phyloP scores from a whole-genome alignment of 1,140 invertebrate species.

The Drosophila pruinosa region DNA sequence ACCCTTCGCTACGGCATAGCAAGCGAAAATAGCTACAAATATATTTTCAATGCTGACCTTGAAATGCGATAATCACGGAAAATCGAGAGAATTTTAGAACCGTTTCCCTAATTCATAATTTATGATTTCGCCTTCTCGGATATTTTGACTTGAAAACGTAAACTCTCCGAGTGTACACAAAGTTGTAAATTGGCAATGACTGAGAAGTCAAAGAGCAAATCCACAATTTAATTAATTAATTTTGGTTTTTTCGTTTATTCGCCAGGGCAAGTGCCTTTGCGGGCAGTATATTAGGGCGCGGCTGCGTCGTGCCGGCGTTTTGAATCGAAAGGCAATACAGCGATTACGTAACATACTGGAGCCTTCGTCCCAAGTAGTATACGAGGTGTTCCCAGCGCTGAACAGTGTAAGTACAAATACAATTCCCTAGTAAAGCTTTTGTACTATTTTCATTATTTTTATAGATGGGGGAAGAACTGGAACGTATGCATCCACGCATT shows the following conservation, averaged over 20 bases:
- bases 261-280: constrained; percentile 80
- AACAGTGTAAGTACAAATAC: constrained; percentile 65
- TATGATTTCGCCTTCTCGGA: constrained; percentile 27
- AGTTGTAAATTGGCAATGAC: neutral
- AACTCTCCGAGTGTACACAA: neutral
- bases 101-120: constrained; percentile 36
- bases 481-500: constrained; percentile 87
- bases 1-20: neutral
- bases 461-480: constrained; percentile 84
- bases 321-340: constrained; percentile 79
- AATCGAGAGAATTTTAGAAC: neutral
- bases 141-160: constrained; percentile 40
- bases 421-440: neutral
- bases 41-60: neutral
- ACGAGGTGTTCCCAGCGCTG: constrained; percentile 80
- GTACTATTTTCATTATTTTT: neutral
- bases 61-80: constrained; percentile 9
- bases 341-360: constrained; percentile 76
- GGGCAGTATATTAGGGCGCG: constrained; percentile 79
- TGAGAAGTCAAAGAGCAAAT: constrained; percentile 47
- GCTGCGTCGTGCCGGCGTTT: constrained; percentile 73
- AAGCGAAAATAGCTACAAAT: constrained; percentile 20
- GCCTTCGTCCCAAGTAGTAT: constrained; percentile 74
- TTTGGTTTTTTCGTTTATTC: neutral
- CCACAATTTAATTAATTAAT: constrained; percentile 41